Percentiles rank a stretch among this genome's conserved stretches.
phyloP scores from a whole-genome alignment of 2,797 vertebrate genomes.

The Emydoidea blandingii region DNA sequence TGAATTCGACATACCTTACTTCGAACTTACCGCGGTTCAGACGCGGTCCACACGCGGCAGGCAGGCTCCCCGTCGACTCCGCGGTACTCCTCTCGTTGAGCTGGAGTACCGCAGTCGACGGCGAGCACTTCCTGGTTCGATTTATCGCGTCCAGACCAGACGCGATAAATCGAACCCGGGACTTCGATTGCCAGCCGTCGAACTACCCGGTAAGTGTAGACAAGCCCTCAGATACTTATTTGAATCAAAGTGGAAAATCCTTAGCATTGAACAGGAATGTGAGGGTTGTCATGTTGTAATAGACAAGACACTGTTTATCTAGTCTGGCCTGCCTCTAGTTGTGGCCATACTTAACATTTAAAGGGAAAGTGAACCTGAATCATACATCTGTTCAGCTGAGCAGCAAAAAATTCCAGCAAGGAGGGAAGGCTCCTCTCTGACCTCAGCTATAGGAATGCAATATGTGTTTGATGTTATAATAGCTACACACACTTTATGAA shows the following conservation, averaged over 20 bases:
- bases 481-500: neutral
- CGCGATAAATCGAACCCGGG: no score
- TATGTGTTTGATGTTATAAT: neutral
- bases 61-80: no score
- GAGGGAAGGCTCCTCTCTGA: neutral
- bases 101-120: no score
- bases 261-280: neutral
- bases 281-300: neutral
- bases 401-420: neutral
- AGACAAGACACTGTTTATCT: neutral
- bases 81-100: no score
- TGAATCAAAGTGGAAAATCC: neutral
- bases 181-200: no score
- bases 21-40: no score
- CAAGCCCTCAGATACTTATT: neutral
- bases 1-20: no score
- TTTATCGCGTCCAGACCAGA: no score
- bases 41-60: no score
- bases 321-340: neutral
- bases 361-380: neutral
- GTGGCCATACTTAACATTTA: neutral
- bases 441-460: neutral
- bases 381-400: neutral
- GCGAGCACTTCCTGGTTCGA: no score
- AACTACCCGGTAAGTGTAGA: no score